These are phyloP conservation scores for Stigmatopora argus DNA, from an alignment of 2,113 vertebrate species.

Conservation along the genomic window DNA sequence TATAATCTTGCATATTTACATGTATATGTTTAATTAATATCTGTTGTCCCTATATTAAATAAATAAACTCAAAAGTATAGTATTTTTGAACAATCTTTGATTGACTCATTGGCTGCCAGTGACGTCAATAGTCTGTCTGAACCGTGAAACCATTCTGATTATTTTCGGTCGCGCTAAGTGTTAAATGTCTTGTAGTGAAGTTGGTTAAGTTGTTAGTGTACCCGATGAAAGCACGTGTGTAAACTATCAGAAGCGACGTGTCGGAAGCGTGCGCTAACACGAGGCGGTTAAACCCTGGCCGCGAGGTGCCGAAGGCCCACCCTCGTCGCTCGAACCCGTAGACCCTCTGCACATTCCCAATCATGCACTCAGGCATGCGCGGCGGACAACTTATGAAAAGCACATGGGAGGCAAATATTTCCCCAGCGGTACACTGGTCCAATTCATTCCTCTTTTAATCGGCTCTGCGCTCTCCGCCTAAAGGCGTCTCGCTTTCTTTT, in stretches of 20 bases:
- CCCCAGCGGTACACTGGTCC: constrained; percentile 62
- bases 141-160: too few relatives aligned
- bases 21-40: too few relatives aligned
- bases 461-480: constrained; percentile 59
- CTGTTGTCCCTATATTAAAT: too few relatives aligned
- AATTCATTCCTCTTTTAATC: constrained; percentile 72
- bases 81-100: too few relatives aligned
- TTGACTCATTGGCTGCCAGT: too few relatives aligned
- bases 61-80: too few relatives aligned
- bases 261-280: constrained; percentile 17
- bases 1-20: too few relatives aligned
- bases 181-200: too few relatives aligned
- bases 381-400: constrained; percentile 51
- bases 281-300: constrained; percentile 25
- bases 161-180: too few relatives aligned
- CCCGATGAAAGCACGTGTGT: background rate
- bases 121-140: too few relatives aligned
- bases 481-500: constrained; percentile 48
- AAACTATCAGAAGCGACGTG: background rate
- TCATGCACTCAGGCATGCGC: constrained; percentile 42
- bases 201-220: too few relatives aligned
- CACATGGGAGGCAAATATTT: constrained; percentile 58
- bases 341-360: constrained; percentile 39
- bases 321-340: constrained; percentile 20
- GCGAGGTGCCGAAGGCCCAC: constrained; percentile 31